phyloP scores from a whole-genome alignment of 2,888 invertebrate genomes.

The Yponomeuta cagnagella region DNA sequence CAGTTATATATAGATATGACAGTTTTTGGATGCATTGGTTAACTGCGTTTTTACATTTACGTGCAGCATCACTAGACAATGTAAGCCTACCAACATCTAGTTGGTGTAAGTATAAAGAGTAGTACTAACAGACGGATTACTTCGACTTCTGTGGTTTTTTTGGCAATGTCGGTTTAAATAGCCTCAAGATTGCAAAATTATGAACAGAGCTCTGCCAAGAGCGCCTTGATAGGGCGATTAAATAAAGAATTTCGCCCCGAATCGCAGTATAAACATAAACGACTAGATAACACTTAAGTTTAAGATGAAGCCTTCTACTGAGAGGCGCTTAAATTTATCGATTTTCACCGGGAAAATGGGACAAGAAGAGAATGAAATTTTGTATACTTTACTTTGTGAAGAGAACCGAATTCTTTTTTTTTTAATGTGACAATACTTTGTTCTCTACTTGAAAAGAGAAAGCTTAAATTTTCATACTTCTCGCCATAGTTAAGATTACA shows the following conservation, averaged over 20 bases:
- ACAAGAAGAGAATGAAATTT: not conserved
- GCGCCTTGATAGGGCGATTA: not conserved
- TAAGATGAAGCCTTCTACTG: not conserved
- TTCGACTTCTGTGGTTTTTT: not conserved
- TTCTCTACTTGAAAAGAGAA: too few species aligned
- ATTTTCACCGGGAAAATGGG: not conserved
- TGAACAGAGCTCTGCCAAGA: not conserved
- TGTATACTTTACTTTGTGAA: not conserved
- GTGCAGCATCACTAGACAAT: too few species aligned
- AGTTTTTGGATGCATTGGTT: too few species aligned
- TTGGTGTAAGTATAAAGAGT: too few species aligned
- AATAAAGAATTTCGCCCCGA: not conserved
- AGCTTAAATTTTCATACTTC: too few species aligned
- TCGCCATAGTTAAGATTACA: too few species aligned
- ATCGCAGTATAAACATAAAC: not conserved
- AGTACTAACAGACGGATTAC: too few species aligned
- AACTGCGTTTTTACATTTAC: too few species aligned
- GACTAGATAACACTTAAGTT: not conserved
- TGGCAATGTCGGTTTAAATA: not conserved
- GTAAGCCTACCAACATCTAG: too few species aligned
- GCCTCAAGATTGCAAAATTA: not conserved
- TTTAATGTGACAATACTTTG: too few species aligned
- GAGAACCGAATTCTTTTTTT: too few species aligned
- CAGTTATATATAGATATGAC: too few species aligned
- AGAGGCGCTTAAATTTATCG: not conserved